Evolutionary conservation across 1,140 invertebrate genomes (phyloP).

Genomic region (Ectropis grisescens): DNA sequence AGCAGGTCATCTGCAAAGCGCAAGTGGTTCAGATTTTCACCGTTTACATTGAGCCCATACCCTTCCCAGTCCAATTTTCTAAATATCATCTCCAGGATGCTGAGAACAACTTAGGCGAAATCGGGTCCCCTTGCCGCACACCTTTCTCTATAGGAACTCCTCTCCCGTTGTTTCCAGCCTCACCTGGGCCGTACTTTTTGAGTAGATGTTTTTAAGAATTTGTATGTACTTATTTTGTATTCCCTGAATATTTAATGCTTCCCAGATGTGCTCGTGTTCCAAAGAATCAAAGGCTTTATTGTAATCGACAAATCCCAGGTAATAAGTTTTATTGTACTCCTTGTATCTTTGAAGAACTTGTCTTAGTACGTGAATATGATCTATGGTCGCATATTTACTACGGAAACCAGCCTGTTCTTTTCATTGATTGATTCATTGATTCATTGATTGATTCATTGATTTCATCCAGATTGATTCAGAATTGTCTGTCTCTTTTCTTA

Average conservation of each 20-base stretch:
- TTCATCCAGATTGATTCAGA: constrained; percentile 3
- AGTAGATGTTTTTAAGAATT: background rate
- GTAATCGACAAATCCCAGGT: constrained; percentile 12
- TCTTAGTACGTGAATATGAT: constrained; percentile 3
- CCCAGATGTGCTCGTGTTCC: constrained; percentile 6
- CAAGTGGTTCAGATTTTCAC: constrained; percentile 6
- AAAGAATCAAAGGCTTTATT: constrained; percentile 14
- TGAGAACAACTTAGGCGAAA: constrained; percentile 7
- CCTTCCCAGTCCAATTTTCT: constrained; percentile 5
- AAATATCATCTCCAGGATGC: constrained; percentile 9
- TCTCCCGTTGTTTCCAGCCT: background rate
- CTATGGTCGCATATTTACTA: background rate
- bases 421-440: constrained; percentile 5
- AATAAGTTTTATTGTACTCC: constrained; percentile 13
- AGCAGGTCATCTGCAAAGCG: constrained; percentile 14
- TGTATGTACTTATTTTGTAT: constrained; percentile 7
- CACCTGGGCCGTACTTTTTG: background rate
- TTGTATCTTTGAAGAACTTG: constrained; percentile 12
- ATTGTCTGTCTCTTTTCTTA: no score
- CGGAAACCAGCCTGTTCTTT: constrained; percentile 1
- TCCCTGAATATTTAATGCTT: constrained; percentile 4
- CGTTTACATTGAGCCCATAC: constrained; percentile 11
- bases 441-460: constrained; percentile 1
- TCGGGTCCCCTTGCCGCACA: background rate
- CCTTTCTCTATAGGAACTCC: background rate